Evolutionary conservation across 2,888 invertebrate species (phyloP).

Genomic region (Aspidiotus destructor): DNA sequence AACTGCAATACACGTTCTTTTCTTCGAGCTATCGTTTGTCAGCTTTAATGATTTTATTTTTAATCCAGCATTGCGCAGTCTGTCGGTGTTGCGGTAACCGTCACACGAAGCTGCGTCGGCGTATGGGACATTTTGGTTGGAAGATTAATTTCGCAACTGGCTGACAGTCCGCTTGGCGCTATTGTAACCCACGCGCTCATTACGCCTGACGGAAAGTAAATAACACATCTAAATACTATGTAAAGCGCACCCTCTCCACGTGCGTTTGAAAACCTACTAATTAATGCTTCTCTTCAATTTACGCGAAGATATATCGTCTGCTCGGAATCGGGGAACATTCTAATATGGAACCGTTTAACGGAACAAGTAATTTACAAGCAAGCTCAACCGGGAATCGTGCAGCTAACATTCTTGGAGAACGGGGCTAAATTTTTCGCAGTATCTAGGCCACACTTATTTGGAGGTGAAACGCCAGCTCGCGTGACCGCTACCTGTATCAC

Average conservation of each 20-base stretch:
- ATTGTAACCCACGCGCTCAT: constrained; percentile 88
- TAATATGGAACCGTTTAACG: constrained; percentile 75
- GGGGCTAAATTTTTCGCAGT: constrained; percentile 65
- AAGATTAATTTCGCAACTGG: constrained; percentile 70
- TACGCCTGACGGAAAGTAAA: constrained; percentile 58
- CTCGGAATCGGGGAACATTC: constrained; percentile 81
- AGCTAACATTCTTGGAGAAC: constrained; percentile 62
- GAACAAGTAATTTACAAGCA: constrained; percentile 60
- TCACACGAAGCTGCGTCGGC: constrained; percentile 88
- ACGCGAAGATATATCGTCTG: constrained; percentile 58
- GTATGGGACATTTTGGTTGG: constrained; percentile 88
- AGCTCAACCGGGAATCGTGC: constrained; percentile 69
- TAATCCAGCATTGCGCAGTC: constrained; percentile 59
- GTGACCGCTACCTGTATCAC: constrained; percentile 58
- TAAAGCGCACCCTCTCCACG: background rate
- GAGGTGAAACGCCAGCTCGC: constrained; percentile 52
- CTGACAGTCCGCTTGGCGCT: constrained; percentile 84
- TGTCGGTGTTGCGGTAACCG: constrained; percentile 75
- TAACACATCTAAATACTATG: background rate
- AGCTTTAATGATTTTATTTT: constrained; percentile 6
- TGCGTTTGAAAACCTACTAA: background rate
- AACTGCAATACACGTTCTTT: too few relatives aligned
- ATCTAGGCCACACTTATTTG: constrained; percentile 57
- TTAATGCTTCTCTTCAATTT: too few relatives aligned
- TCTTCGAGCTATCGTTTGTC: too few relatives aligned